Evolutionary conservation across 2,113 vertebrate genomes (phyloP).

Genomic region (Turdus rufiventris): DNA sequence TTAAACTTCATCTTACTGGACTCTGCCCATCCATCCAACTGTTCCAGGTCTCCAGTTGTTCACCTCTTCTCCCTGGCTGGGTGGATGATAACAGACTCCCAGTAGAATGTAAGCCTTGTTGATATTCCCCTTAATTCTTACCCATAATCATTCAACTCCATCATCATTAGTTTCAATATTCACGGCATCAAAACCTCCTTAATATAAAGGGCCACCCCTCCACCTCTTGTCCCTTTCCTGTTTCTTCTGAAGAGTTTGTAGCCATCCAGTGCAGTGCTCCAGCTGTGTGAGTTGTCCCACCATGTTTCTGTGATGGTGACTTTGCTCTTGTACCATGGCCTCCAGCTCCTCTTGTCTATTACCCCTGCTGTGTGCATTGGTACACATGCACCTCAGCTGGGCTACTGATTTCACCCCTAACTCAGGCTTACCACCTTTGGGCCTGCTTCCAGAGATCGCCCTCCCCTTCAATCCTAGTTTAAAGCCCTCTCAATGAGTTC

Average conservation of each 20-base stretch:
- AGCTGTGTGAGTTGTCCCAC: neutral
- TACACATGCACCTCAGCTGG: neutral
- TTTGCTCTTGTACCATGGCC: neutral
- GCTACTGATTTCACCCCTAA: neutral
- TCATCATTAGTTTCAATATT: neutral
- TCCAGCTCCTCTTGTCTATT: neutral
- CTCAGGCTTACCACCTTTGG: neutral
- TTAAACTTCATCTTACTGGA: neutral
- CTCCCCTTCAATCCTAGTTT: neutral
- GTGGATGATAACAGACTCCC: neutral
- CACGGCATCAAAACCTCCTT: neutral
- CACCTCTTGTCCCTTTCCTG: neutral
- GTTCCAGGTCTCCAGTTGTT: too few species aligned
- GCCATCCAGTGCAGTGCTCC: neutral
- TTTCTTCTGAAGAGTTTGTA: neutral
- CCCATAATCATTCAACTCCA: too few species aligned
- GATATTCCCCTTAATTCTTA: neutral
- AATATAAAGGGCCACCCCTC: neutral
- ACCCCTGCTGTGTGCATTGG: neutral
- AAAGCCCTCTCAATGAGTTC: neutral
- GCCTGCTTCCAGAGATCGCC: neutral
- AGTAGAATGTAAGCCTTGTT: neutral
- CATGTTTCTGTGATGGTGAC: neutral
- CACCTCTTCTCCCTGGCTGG: neutral
- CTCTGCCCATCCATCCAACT: neutral